Evolutionary conservation across 2,797 vertebrate species (phyloP).

Genomic region (Malurus leucopterus): DNA sequence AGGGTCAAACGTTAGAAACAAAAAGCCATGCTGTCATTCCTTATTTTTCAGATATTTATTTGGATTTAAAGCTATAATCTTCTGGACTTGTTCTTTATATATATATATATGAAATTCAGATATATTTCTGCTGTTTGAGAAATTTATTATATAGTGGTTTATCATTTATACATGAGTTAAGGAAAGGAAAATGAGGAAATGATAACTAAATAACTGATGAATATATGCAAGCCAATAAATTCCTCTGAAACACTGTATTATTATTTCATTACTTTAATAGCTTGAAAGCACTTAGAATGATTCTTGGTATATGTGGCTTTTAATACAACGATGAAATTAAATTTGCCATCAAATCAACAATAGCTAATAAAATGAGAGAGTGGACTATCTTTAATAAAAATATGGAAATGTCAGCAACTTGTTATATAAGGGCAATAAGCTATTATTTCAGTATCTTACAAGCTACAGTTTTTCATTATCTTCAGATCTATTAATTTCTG

Average conservation of each 20-base stretch:
- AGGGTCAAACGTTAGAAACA: not conserved
- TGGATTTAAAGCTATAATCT: not conserved
- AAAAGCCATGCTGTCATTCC: not conserved
- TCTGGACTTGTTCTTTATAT: not conserved
- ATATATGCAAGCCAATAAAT: conserved; percentile 28
- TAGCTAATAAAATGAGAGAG: conserved; percentile 35
- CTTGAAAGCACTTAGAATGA: conserved; percentile 37
- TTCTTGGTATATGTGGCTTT: conserved; percentile 41
- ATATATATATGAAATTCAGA: not conserved
- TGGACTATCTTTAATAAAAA: conserved; percentile 51
- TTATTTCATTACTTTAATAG: conserved; percentile 50
- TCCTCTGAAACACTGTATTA: conserved; percentile 16
- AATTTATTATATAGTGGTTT: not conserved
- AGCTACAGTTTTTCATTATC: conserved; percentile 9
- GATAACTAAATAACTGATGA: not conserved
- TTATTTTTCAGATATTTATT: not conserved
- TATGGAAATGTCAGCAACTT: conserved; percentile 27
- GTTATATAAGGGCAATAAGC: conserved; percentile 20
- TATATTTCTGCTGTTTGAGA: not conserved
- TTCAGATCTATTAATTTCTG: conserved; percentile 1
- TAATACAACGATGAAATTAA: conserved; percentile 52
- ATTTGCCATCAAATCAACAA: conserved; percentile 52
- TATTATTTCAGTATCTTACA: conserved; percentile 21
- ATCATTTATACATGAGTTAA: not conserved
- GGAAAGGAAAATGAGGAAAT: not conserved